phyloP scores from a whole-genome alignment of 2,797 vertebrate species.

The Eurystomus glaucurus region DNA sequence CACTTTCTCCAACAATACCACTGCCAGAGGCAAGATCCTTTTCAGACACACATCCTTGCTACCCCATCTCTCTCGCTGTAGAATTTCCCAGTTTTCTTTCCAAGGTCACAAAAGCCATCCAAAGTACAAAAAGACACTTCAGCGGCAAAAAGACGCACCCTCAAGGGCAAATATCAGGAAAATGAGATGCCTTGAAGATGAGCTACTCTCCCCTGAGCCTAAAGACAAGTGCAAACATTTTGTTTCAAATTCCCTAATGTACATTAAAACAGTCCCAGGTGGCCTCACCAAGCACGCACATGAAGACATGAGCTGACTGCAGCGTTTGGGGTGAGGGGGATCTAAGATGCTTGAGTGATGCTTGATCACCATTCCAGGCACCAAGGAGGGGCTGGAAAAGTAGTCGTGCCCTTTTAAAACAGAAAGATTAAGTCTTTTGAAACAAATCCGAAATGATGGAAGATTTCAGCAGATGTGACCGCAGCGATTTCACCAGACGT shows the following conservation, averaged over 20 bases:
- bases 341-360: background rate
- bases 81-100: background rate
- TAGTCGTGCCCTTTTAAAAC: conserved; percentile 39
- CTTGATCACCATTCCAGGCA: background rate
- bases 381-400: conserved; percentile 25
- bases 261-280: background rate
- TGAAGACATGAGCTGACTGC: background rate
- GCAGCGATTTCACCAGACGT: conserved; percentile 65
- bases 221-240: background rate
- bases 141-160: background rate
- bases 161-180: background rate
- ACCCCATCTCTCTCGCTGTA: background rate
- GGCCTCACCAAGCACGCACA: background rate
- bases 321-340: background rate
- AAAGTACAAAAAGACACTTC: background rate
- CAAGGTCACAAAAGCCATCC: conserved; percentile 7
- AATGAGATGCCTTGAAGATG: background rate
- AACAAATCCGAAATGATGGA: conserved; percentile 70
- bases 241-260: background rate
- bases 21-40: conserved; percentile 11
- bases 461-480: conserved; percentile 73
- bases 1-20: background rate
- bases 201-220: background rate
- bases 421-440: conserved; percentile 66
- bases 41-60: background rate